Conservation (phyloP, 2,113 vertebrate genomes). For the Nanger granti region DNA sequence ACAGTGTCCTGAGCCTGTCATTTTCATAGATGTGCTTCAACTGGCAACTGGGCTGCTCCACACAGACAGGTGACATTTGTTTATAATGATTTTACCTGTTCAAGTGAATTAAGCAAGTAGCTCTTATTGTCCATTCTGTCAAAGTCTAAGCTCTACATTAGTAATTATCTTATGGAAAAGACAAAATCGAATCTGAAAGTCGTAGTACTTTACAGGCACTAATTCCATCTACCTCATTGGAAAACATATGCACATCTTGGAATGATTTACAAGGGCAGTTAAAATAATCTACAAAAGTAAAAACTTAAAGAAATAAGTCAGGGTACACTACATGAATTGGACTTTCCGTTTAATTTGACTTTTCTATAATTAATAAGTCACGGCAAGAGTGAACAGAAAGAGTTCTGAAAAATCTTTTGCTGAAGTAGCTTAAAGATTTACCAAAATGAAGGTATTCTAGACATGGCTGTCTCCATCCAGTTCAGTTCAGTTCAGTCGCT, state of each 20-base stretch:
- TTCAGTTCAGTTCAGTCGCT: no score
- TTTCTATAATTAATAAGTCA: background rate
- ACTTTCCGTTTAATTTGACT: background rate
- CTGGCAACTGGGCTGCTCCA: background rate
- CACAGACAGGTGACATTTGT: background rate
- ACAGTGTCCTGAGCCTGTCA: accelerated
- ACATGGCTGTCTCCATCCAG: background rate
- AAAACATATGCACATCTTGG: background rate
- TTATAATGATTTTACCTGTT: background rate
- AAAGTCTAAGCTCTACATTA: no score
- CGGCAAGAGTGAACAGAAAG: background rate
- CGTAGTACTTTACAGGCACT: background rate
- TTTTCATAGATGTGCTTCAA: background rate
- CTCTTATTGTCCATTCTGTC: background rate
- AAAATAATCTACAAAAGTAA: background rate
- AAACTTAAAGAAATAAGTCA: background rate
- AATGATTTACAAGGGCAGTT: background rate
- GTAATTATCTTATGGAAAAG: background rate
- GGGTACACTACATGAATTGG: accelerated
- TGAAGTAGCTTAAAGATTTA: accelerated
- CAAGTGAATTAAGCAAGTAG: background rate
- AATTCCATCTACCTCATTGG: background rate
- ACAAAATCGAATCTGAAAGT: background rate
- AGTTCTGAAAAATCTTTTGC: background rate
- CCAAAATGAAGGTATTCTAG: accelerated